phyloP scores from a whole-genome alignment of 1,140 invertebrate genomes.

The Sitobion miscanthi region DNA sequence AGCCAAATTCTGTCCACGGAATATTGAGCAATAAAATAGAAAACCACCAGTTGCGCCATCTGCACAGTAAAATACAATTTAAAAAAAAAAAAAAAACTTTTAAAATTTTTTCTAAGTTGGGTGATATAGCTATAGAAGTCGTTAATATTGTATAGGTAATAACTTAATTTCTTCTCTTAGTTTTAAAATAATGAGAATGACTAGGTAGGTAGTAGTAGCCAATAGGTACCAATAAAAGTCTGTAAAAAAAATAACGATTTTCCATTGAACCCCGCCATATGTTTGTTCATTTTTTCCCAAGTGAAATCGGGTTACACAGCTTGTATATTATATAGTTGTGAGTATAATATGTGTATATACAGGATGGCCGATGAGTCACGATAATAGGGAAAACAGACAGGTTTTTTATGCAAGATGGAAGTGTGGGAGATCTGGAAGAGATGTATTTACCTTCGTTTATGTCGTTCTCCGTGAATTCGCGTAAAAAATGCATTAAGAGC shows the following conservation, averaged over 20 bases:
- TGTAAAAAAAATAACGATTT: not conserved
- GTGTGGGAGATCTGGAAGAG: too few species aligned
- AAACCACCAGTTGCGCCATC: not conserved
- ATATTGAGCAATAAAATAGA: not conserved
- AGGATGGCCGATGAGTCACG: too few species aligned
- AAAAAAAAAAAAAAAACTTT: not conserved
- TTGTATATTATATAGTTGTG: not conserved
- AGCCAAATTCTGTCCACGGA: not conserved
- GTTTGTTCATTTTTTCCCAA: not conserved
- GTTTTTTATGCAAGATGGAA: too few species aligned
- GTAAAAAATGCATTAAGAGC: too few species aligned
- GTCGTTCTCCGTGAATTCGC: too few species aligned
- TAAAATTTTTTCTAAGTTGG: not conserved
- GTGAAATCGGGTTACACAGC: not conserved
- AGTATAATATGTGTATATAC: not conserved
- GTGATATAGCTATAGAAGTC: too few species aligned
- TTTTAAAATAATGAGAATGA: not conserved
- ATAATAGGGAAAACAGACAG: not conserved
- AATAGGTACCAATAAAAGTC: not conserved
- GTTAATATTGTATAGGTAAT: not conserved
- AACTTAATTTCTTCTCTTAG: not conserved
- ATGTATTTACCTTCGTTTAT: too few species aligned
- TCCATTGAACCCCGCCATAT: not conserved
- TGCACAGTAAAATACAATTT: not conserved
- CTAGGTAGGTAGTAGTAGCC: not conserved